Evolutionary conservation across 2,797 vertebrate species (phyloP).

Genomic region (Bradypus variegatus): DNA sequence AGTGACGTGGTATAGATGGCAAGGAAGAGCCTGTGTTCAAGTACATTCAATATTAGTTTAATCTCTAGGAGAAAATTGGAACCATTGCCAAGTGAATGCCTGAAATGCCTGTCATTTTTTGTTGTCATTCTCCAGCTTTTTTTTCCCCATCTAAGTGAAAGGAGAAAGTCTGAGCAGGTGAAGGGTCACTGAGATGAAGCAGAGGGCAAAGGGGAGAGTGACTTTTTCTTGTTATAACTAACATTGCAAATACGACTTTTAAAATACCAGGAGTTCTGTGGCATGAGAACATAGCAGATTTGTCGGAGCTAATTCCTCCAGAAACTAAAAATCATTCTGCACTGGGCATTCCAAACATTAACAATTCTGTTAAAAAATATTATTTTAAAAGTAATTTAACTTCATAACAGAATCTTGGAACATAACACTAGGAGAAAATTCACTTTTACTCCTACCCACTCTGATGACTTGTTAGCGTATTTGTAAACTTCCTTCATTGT

Average conservation of each 20-base stretch:
- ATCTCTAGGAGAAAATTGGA: too few species aligned
- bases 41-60: too few species aligned
- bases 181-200: constrained; percentile 22
- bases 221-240: background rate
- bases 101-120: too few species aligned
- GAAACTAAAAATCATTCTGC: background rate
- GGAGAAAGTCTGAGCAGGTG: too few species aligned
- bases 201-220: background rate
- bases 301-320: background rate
- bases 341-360: background rate
- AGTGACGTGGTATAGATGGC: too few species aligned
- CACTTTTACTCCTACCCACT: background rate
- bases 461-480: background rate
- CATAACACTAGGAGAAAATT: background rate
- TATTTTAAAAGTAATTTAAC: background rate
- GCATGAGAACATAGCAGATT: constrained; percentile 21
- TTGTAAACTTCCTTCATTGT: background rate
- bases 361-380: background rate
- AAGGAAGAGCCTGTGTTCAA: too few species aligned
- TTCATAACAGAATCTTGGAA: background rate
- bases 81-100: too few species aligned
- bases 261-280: constrained; percentile 24
- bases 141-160: too few species aligned
- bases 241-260: constrained; percentile 23
- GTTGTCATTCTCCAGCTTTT: too few species aligned